Conservation (phyloP, 2,797 vertebrate species). For the Acanthurus leucopareius region DNA sequence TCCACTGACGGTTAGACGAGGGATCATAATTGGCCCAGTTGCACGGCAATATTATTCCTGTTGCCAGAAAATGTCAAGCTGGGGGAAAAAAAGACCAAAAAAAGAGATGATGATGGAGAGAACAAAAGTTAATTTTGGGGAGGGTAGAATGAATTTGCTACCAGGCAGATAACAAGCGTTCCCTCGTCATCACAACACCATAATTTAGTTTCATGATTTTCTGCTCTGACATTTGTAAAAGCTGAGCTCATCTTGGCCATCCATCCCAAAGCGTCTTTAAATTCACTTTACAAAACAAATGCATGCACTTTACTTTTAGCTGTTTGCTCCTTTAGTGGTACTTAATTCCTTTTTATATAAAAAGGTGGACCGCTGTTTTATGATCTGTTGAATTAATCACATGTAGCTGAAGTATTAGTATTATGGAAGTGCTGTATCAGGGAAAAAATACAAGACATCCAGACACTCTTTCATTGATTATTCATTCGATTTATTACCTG, state of each 20-base stretch:
- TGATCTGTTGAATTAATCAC: slow-evolving; percentile 46
- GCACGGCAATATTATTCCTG: slow-evolving; percentile 36
- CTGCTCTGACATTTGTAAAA: slow-evolving; percentile 20
- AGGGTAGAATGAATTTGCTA: slow-evolving; percentile 33
- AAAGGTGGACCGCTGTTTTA: slow-evolving; percentile 22
- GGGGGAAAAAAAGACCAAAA: background rate
- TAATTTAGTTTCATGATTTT: slow-evolving; percentile 36
- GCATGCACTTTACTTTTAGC: background rate
- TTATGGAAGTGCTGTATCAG: slow-evolving; percentile 48
- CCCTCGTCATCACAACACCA: background rate
- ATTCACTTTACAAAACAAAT: slow-evolving; percentile 43
- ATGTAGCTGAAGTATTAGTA: slow-evolving; percentile 6
- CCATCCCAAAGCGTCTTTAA: slow-evolving; percentile 28
- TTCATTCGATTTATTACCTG: slow-evolving; percentile 50
- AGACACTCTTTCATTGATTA: slow-evolving; percentile 55
- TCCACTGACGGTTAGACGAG: slow-evolving; percentile 32
- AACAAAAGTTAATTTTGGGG: slow-evolving; percentile 44
- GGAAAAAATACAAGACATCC: slow-evolving; percentile 9
- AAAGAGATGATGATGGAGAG: slow-evolving; percentile 23
- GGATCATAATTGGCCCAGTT: slow-evolving; percentile 36
- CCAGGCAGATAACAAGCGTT: slow-evolving; percentile 10
- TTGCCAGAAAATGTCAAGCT: slow-evolving; percentile 32
- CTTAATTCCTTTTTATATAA: slow-evolving; percentile 27
- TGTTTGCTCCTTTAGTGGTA: slow-evolving; percentile 25
- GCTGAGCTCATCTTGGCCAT: slow-evolving; percentile 16